These are phyloP conservation scores for Amniataba percoides DNA, from an alignment of 2,797 vertebrate genomes.

Conservation along the genomic window DNA sequence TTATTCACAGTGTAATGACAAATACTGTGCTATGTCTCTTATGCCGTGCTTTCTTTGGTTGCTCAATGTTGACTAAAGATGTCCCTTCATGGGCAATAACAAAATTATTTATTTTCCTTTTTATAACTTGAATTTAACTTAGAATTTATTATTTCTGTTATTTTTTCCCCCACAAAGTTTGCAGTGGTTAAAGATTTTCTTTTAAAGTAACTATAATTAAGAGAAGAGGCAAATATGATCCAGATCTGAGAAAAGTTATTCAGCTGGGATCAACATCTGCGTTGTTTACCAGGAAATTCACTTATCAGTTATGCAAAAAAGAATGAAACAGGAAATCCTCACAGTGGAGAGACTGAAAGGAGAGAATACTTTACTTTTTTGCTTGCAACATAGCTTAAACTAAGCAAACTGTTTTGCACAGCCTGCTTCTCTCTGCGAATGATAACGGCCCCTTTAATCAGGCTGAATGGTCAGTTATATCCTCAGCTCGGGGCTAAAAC, in stretches of 20 bases:
- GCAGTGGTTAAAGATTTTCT: not conserved
- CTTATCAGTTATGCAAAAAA: no score
- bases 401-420: not conserved
- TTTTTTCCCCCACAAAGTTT: not conserved
- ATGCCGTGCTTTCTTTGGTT: not conserved
- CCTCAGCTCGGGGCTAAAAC: conserved; percentile 64
- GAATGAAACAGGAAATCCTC: not conserved
- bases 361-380: not conserved
- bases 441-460: conserved; percentile 43
- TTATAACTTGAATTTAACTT: no score
- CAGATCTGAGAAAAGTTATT: not conserved
- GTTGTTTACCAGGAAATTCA: not conserved
- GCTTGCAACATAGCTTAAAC: not conserved
- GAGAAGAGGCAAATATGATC: not conserved
- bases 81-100: not conserved
- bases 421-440: conserved; percentile 8
- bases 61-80: not conserved
- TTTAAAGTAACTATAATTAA: not conserved
- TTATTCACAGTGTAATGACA: not conserved
- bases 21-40: not conserved
- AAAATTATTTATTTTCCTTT: not conserved
- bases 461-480: conserved; percentile 45
- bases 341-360: not conserved
- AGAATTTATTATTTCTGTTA: no score
- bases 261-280: not conserved